Base-by-base conservation (phyloP, 2,113 vertebrate species). In the Petromus typicus region DNA sequence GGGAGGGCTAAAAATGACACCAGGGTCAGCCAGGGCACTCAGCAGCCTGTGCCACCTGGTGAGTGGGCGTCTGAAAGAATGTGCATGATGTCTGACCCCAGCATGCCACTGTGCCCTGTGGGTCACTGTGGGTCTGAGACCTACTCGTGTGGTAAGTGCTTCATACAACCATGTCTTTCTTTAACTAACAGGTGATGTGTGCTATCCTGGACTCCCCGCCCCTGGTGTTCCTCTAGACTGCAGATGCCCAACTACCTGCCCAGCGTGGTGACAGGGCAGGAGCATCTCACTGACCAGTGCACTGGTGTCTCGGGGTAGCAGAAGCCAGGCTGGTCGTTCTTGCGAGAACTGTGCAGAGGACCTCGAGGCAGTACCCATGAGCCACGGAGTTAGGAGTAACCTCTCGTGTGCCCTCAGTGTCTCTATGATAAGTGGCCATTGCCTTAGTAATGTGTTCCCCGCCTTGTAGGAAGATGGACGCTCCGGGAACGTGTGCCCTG, bases 111-210 rank as follows among this genome's bases (percentile, higher is more conserved):
- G 63, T 14, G 17, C 66, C 16, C 66, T n/a, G 17, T 20, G 66
- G 18, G 34, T 69, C 66, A 7, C 66, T 67, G 4, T 7, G 3
- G 17, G 37, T 43, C n/a, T 25, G 37, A 71, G 67, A 71, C n/a
- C 8, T 2, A 8, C 20, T 34, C 8, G 11, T 1, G 18, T 20
- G 34, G 20, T 20, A 37, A 37, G 18, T 2, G n/a, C 17, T 7
- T 9, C 18, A 20, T 17, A 69, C 34, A 8, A 3, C 20, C 5
- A 23, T 23, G 37, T 71, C 67, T 45, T 25, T 23, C 71, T 45
- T 73, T 25, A 43, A 43, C 23, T 10, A 45, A 43, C 23, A 27
- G 27, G 37, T 10, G 40, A 9, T 23, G 18, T 7, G 14, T 2
- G 12, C 14, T 5, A 25, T 12, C 40, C 40, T 13, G 71, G 37